These are phyloP conservation scores for Apostichopus parvimensis DNA, from an alignment of 35 echinoderm and acorn worm species.

Conservation along the genomic window DNA sequence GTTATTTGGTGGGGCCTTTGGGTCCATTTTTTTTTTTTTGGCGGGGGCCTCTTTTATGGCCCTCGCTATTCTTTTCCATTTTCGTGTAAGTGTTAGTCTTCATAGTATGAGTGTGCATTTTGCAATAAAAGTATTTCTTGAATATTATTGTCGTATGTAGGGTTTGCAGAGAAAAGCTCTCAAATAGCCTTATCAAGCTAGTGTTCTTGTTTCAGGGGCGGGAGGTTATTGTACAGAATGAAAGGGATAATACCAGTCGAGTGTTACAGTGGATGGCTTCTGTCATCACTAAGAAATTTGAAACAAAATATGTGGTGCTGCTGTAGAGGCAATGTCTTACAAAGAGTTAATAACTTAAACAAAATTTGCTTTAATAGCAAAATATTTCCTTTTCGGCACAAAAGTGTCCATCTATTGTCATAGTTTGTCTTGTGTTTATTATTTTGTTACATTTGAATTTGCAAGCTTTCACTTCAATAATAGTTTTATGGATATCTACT, in stretches of 20 bases:
- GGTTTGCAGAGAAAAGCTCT: background rate
- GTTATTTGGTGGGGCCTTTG: background rate
- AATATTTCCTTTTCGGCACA: conserved; percentile 29
- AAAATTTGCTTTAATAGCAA: conserved; percentile 4
- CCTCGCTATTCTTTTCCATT: background rate
- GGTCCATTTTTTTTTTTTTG: conserved; percentile 10
- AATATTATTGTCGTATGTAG: conserved; percentile 27
- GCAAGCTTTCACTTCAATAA: background rate
- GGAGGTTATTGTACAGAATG: background rate
- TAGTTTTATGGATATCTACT: background rate
- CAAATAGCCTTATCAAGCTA: background rate
- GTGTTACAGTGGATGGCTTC: background rate
- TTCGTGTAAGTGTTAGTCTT: conserved; percentile 34
- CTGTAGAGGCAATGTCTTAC: background rate
- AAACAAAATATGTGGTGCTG: background rate
- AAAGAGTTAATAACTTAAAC: background rate
- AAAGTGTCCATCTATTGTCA: background rate
- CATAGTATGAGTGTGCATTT: conserved; percentile 22
- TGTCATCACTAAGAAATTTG: background rate
- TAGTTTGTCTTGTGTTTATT: background rate
- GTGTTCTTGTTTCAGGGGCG: background rate
- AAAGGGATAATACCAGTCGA: background rate
- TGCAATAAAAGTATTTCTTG: background rate
- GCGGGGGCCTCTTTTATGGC: conserved; percentile 37
- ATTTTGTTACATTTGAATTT: background rate